Base-by-base conservation (phyloP, 2,888 invertebrate genomes). In the Baronia brevicornis region DNA sequence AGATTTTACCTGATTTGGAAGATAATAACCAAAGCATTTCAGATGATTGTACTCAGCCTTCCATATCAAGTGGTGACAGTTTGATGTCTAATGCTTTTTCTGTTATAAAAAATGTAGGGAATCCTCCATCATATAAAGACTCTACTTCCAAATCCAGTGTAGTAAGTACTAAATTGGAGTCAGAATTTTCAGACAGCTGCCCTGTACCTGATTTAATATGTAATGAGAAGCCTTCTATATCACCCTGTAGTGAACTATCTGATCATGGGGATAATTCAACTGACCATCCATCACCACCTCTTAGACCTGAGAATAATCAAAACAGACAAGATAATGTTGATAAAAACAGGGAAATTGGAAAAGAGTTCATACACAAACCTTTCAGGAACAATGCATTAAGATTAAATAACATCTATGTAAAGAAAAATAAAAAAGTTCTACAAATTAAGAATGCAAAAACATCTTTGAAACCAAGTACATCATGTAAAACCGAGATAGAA, bases 151-250 rank as follows among this genome's bases (percentile, higher is more conserved):
- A 78, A 54, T 52, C 54, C 39, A 60, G 45, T 35, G 36, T 45
- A 27, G 43, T 60, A 41, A 71, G 73, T 45, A 68, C 43, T 45
- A 82, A 78, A 57, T 51, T 75, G 26, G 82, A 80, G 19, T 55
- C 59, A 21, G 82, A 84, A 30, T 77, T 66, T 49, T 68, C 78
- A 18, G 82, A 84, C 38, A 79, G 79, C 41, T 79, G 73, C 46
- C 73, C 78, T 12, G 72, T 85, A 21, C 84, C 84, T 29, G 85
- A 85, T 50, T 60, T 85, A 41, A 84, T 80, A 40, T 85, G 84
- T 48, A 85, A 84, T 50, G 85, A 85, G 48, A 84, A 85, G 40
- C 79, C 84, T 23, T 82, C 84, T 15, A 77, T 84, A 52, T 84
- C 85, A 12, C 84, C 84, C 2, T 80, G 80, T 50, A 84, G 84